These are phyloP conservation scores for Nephrotoma appendiculata DNA, from an alignment of 2,888 invertebrate genomes.

Conservation along the genomic window DNA sequence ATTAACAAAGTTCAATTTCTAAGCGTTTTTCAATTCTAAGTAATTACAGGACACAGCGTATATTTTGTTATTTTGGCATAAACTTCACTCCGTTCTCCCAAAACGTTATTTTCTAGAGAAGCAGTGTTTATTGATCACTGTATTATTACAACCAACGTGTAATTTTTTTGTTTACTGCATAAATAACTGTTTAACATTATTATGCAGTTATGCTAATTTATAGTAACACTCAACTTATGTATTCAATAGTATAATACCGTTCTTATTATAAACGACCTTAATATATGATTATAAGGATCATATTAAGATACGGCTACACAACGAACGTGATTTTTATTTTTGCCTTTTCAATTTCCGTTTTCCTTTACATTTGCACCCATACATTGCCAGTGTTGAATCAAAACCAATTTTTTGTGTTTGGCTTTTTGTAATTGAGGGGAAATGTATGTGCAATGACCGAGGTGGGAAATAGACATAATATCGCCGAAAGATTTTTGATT, in stretches of 20 bases:
- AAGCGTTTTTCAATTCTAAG: too few species aligned
- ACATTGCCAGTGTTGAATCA: background rate
- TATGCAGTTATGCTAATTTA: too few species aligned
- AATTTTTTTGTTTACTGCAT: too few species aligned
- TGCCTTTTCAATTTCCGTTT: background rate
- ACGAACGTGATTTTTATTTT: background rate
- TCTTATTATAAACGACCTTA: background rate
- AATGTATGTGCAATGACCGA: background rate
- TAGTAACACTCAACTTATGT: too few species aligned
- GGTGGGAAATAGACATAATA: background rate
- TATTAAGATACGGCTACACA: background rate
- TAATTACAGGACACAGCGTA: too few species aligned
- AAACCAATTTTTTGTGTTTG: background rate
- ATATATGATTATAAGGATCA: background rate
- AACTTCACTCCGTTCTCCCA: too few species aligned
- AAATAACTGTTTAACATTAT: too few species aligned
- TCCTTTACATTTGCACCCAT: background rate
- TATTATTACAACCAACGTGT: too few species aligned
- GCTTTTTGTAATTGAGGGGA: background rate
- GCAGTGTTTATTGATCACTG: too few species aligned
- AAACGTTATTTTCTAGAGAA: too few species aligned
- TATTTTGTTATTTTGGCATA: too few species aligned
- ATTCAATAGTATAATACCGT: background rate
- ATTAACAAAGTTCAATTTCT: too few species aligned
- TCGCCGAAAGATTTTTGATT: background rate